Evolutionary conservation across 1,140 invertebrate genomes (phyloP).

Genomic region (Lethrus apterus): DNA sequence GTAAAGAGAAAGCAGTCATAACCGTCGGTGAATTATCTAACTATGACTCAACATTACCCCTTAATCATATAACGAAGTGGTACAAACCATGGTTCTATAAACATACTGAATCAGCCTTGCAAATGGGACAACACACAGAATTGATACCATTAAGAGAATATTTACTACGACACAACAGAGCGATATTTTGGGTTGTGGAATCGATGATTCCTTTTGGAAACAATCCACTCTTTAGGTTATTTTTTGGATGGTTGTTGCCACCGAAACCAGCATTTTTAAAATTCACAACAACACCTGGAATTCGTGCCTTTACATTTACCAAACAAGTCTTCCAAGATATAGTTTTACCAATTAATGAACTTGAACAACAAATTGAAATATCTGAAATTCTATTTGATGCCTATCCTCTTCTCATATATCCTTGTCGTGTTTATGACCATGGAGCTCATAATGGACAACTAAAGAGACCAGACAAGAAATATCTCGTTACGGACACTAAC

Average conservation of each 20-base stretch:
- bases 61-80: conserved; percentile 46
- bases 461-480: conserved; percentile 40
- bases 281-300: conserved; percentile 46
- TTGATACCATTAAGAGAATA: conserved; percentile 50
- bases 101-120: conserved; percentile 49
- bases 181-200: conserved; percentile 53
- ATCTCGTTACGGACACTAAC: conserved; percentile 45
- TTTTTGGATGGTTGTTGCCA: conserved; percentile 43
- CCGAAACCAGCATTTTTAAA: conserved; percentile 48
- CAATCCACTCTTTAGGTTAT: conserved; percentile 38
- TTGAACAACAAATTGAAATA: conserved; percentile 47
- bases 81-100: conserved; percentile 60
- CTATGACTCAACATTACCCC: conserved; percentile 31
- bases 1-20: conserved; percentile 46
- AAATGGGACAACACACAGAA: conserved; percentile 43
- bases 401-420: conserved; percentile 50
- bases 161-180: conserved; percentile 47
- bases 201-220: conserved; percentile 48
- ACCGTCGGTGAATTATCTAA: conserved; percentile 48
- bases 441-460: conserved; percentile 43
- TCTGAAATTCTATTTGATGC: conserved; percentile 46
- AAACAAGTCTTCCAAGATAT: conserved; percentile 53
- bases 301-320: conserved; percentile 50
- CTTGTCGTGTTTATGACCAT: conserved; percentile 50
- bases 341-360: conserved; percentile 47